Evolutionary conservation across 2,797 vertebrate species (phyloP).

Genomic region (Phoxinus dragarum): DNA sequence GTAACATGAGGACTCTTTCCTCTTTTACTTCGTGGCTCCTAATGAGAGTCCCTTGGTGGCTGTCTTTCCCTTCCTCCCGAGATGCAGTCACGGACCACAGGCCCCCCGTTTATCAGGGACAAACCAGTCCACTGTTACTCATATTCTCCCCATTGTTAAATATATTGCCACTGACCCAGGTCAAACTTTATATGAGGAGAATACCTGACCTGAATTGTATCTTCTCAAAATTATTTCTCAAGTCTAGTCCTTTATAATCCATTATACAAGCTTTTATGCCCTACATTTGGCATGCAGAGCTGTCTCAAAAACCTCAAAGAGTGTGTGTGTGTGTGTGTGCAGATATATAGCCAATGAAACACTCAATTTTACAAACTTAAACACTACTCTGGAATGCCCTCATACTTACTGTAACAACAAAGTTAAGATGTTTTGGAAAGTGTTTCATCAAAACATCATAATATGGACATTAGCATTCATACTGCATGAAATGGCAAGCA

Average conservation of each 20-base stretch:
- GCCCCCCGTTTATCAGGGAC: conserved; percentile 28
- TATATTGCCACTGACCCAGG: conserved; percentile 37
- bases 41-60: conserved; percentile 60
- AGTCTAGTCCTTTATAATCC: neutral
- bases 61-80: conserved; percentile 51
- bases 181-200: conserved; percentile 25
- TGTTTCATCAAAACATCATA: conserved; percentile 13
- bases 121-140: conserved; percentile 48
- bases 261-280: conserved; percentile 3
- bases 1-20: conserved; percentile 72
- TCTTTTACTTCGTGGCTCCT: conserved; percentile 52
- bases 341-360: conserved; percentile 29
- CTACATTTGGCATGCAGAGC: conserved; percentile 1
- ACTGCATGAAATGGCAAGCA: neutral
- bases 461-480: conserved; percentile 14
- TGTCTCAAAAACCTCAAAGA: neutral
- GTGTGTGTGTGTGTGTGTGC: conserved; percentile 43
- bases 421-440: conserved; percentile 11
- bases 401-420: neutral
- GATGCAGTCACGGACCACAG: conserved; percentile 54
- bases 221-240: conserved; percentile 1
- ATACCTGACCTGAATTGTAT: conserved; percentile 27
- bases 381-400: conserved; percentile 27
- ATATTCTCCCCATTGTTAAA: conserved; percentile 30
- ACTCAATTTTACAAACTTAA: conserved; percentile 15